A percentile compares a stretch with the other conserved stretches of the same genome.
Conservation (phyloP, 2,888 invertebrate genomes). For the Napeogenes inachia region DNA sequence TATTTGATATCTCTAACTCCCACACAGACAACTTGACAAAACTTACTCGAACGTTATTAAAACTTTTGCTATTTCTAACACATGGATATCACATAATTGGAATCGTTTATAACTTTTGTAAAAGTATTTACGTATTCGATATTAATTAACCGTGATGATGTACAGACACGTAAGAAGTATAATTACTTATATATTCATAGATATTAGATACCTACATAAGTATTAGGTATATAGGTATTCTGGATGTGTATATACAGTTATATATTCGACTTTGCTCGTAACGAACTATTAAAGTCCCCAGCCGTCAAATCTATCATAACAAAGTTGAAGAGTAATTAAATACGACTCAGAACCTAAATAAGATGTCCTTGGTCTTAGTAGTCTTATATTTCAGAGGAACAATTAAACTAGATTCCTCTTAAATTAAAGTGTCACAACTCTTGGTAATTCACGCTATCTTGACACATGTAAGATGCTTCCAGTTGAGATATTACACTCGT, state of each 20-base stretch:
- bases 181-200: too few species aligned
- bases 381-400: constrained; percentile 46
- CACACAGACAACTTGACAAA: constrained; percentile 8
- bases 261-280: too few species aligned
- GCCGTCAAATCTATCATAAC: background rate
- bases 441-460: constrained; percentile 25
- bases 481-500: background rate
- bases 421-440: constrained; percentile 60
- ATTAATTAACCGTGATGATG: too few species aligned
- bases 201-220: too few species aligned
- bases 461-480: constrained; percentile 10
- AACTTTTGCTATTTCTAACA: constrained; percentile 19
- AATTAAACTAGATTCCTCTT: constrained; percentile 58
- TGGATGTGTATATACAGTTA: too few species aligned
- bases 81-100: constrained; percentile 11
- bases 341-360: constrained; percentile 33
- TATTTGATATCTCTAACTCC: constrained; percentile 4
- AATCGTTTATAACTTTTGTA: background rate
- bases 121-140: background rate
- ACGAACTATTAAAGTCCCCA: too few species aligned
- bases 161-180: too few species aligned
- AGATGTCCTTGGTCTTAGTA: constrained; percentile 41
- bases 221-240: too few species aligned
- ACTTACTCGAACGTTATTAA: constrained; percentile 20
- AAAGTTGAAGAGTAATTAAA: background rate